phyloP scores from a whole-genome alignment of 2,888 invertebrate species.

The Hymenopus coronatus region DNA sequence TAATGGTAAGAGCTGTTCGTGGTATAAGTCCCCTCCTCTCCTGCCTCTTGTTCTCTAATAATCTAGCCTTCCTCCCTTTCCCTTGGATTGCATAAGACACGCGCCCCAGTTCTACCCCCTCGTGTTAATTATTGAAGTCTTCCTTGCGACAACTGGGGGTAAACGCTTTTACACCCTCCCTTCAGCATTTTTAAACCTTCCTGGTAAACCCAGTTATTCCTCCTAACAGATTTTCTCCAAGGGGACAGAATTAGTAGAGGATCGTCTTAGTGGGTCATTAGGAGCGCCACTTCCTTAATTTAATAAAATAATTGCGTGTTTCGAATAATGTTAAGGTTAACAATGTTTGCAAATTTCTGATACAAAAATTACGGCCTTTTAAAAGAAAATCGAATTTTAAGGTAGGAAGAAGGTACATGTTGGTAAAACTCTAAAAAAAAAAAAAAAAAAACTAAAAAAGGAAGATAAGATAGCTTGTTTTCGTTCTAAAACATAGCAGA shows the following conservation, averaged over 20 bases:
- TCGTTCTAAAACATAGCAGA: too few species aligned
- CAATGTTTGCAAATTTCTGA: too few species aligned
- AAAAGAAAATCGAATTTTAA: too few species aligned
- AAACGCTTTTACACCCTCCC: background rate
- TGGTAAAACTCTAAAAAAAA: too few species aligned
- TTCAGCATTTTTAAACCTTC: background rate
- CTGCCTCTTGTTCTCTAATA: background rate
- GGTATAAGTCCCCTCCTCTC: background rate
- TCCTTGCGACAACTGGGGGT: background rate
- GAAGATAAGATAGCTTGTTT: too few species aligned
- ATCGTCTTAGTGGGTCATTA: background rate
- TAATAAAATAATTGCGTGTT: background rate
- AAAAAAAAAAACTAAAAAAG: too few species aligned
- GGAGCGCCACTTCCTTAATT: background rate
- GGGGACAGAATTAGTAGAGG: too few species aligned
- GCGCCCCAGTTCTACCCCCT: background rate
- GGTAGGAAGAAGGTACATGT: too few species aligned
- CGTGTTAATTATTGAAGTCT: background rate
- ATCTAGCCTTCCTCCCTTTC: background rate
- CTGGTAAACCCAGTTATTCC: background rate
- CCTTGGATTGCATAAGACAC: background rate
- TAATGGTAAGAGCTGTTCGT: conserved; percentile 6
- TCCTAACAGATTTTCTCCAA: background rate
- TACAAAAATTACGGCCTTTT: too few species aligned
- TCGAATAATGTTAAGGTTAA: background rate